phyloP scores from a whole-genome alignment of 2,113 vertebrate genomes.

The Dermatemys mawii region DNA sequence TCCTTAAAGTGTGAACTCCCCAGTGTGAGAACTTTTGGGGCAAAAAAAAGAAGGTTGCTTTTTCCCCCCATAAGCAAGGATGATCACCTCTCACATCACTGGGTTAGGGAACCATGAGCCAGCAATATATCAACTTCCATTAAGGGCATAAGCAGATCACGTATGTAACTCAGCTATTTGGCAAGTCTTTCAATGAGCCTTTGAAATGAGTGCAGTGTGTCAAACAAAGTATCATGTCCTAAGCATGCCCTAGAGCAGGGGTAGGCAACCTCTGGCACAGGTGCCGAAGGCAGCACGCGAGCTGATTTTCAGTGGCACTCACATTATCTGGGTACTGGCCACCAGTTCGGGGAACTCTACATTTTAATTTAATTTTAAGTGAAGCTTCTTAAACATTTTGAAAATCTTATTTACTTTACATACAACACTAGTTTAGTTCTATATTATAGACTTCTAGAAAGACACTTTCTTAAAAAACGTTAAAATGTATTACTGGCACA shows the following conservation, averaged over 20 bases:
- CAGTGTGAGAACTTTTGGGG: background rate
- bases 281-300: too few species aligned
- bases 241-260: background rate
- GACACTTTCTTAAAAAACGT: too few species aligned
- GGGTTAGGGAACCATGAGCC: background rate
- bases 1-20: background rate
- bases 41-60: background rate
- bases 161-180: background rate
- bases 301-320: too few species aligned
- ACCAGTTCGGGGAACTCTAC: too few species aligned
- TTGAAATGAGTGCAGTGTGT: background rate
- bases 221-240: background rate
- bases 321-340: too few species aligned
- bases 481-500: too few species aligned
- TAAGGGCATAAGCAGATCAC: rapidly evolving
- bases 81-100: rapidly evolving
- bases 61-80: background rate
- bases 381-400: too few species aligned
- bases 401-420: too few species aligned
- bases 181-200: background rate
- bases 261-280: too few species aligned
- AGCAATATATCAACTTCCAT: background rate
- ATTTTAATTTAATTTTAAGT: too few species aligned
- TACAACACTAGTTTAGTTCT: too few species aligned
- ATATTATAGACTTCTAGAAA: too few species aligned